Evolutionary conservation across 2,888 invertebrate species (phyloP).

Genomic region (Apomyelois bistriatella): DNA sequence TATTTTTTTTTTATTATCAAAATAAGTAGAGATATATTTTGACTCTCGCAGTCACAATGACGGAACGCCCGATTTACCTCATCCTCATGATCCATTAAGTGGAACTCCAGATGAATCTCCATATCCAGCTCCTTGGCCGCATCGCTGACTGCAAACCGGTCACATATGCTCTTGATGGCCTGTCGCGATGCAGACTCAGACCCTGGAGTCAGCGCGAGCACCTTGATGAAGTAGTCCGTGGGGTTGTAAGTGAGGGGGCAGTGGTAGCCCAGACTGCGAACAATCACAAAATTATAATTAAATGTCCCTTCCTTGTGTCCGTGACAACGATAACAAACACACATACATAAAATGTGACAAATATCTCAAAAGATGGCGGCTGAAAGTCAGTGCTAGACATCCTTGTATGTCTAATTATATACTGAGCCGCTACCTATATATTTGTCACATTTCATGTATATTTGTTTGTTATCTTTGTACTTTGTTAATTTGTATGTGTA

Average conservation of each 20-base stretch:
- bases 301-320: not conserved
- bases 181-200: conserved; percentile 85
- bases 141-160: conserved; percentile 88
- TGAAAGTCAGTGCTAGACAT: no score
- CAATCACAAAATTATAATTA: not conserved
- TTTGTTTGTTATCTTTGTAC: no score
- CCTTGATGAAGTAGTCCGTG: conserved; percentile 93
- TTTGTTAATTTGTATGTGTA: no score
- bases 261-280: conserved; percentile 83
- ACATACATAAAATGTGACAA: no score
- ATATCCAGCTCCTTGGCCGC: conserved; percentile 88
- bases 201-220: conserved; percentile 88
- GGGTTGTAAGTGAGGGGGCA: conserved; percentile 93
- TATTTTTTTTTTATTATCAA: no score
- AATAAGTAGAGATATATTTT: no score
- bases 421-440: no score
- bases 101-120: conserved; percentile 85
- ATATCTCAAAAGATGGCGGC: no score
- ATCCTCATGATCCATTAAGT: conserved; percentile 75
- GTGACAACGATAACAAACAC: no score
- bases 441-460: no score
- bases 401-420: no score
- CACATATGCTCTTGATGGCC: conserved; percentile 86
- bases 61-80: conserved; percentile 43
- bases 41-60: no score